Evolutionary conservation across 2,113 vertebrate genomes (phyloP).

Genomic region (Macroglossus sobrinus): DNA sequence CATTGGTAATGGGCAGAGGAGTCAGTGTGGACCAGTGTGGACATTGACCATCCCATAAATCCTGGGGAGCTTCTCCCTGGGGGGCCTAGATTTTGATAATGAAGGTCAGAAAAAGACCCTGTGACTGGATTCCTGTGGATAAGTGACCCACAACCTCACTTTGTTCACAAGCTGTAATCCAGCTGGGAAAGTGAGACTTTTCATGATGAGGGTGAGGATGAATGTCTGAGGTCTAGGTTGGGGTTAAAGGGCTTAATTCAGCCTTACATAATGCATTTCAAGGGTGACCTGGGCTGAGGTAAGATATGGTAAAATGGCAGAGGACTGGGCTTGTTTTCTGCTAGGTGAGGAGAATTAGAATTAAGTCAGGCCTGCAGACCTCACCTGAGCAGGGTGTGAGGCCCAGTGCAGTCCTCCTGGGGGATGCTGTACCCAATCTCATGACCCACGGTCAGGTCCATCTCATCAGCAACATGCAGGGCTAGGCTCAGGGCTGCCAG

Average conservation of each 20-base stretch:
- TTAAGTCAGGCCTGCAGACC: background rate
- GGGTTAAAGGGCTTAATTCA: background rate
- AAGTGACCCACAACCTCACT: background rate
- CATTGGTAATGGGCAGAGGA: background rate
- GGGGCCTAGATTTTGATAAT: background rate
- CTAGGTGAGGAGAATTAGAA: background rate
- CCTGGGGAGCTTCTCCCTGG: background rate
- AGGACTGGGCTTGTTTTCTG: background rate
- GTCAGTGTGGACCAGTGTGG: conserved; percentile 49
- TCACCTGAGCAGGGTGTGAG: conserved; percentile 94
- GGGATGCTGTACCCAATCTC: conserved; percentile 95
- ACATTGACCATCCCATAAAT: background rate
- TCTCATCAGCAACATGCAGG: conserved; percentile 94
- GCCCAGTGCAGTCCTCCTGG: conserved; percentile 93
- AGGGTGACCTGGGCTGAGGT: background rate
- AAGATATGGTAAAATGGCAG: background rate
- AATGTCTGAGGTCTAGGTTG: background rate
- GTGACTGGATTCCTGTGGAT: background rate
- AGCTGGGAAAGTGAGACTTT: background rate
- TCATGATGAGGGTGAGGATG: background rate
- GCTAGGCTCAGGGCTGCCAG: conserved; percentile 92
- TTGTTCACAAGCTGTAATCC: background rate
- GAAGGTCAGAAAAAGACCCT: conserved; percentile 1
- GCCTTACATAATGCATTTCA: background rate
- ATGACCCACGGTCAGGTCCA: conserved; percentile 96